Evolutionary conservation across 2,888 invertebrate species (phyloP).

Genomic region (Drepana falcataria): DNA sequence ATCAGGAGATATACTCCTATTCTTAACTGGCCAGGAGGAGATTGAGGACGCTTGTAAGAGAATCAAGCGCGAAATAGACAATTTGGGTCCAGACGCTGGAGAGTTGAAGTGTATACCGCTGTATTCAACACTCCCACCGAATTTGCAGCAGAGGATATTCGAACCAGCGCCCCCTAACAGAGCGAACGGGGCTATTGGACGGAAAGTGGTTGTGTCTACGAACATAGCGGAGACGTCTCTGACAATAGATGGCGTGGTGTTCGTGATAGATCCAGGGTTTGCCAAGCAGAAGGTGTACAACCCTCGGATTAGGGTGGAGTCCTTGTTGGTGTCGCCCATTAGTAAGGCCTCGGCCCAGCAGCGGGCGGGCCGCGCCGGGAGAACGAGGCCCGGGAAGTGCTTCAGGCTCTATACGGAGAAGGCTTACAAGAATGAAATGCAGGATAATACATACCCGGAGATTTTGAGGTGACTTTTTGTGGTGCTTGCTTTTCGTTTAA

Average conservation of each 20-base stretch:
- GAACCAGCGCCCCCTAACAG: conserved; percentile 96
- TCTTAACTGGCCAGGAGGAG: conserved; percentile 91
- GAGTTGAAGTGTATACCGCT: conserved; percentile 98
- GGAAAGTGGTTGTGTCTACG: conserved; percentile 97
- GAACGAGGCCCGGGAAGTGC: conserved; percentile 99
- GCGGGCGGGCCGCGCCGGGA: conserved; percentile 97
- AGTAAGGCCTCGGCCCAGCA: conserved; percentile 99
- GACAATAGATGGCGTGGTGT: conserved; percentile 99
- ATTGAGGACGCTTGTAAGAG: conserved; percentile 99
- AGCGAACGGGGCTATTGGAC: conserved; percentile 91
- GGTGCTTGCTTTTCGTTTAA: conserved; percentile 20
- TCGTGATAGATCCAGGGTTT: conserved; percentile 99
- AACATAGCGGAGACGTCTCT: conserved; percentile 99
- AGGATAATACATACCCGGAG: conserved; percentile 99
- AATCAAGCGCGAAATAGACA: conserved; percentile 95
- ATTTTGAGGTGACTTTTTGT: conserved; percentile 79
- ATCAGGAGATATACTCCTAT: conserved; percentile 94
- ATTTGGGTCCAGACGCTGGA: conserved; percentile 97
- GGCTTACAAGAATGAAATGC: conserved; percentile 97
- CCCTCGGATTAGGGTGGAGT: conserved; percentile 94
- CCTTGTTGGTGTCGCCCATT: conserved; percentile 97
- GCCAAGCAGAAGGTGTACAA: conserved; percentile 98
- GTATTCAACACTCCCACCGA: conserved; percentile 98
- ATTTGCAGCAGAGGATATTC: conserved; percentile 97
- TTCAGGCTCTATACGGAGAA: conserved; percentile 97